phyloP scores from a whole-genome alignment of 1,140 invertebrate species.

The Mycetomoellerius zeteki region DNA sequence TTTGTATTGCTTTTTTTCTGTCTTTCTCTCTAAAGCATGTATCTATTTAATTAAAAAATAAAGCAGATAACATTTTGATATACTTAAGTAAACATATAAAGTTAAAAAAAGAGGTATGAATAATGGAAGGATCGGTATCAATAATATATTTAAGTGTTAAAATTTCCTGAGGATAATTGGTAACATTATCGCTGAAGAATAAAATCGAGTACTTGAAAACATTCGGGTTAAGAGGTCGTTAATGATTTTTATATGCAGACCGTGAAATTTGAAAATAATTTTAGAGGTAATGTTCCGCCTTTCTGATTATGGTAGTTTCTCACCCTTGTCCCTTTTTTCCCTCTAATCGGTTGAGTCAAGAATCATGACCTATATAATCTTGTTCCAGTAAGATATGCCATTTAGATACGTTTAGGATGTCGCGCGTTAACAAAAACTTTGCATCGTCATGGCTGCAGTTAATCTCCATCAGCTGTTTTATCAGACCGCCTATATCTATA shows the following conservation, averaged over 20 bases:
- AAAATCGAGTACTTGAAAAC: not conserved
- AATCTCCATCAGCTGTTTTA: not conserved
- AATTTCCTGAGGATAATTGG: conserved; percentile 14
- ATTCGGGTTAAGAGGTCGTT: conserved; percentile 28
- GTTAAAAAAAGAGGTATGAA: not conserved
- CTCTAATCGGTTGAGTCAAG: conserved; percentile 23
- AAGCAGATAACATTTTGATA: not conserved
- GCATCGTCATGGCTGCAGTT: not conserved
- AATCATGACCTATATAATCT: conserved; percentile 53
- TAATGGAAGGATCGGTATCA: not conserved
- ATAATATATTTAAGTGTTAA: not conserved
- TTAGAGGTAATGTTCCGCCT: conserved; percentile 13
- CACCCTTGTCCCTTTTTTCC: conserved; percentile 14
- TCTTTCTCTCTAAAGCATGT: not conserved
- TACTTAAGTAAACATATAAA: not conserved
- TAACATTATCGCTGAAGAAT: not conserved
- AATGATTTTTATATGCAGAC: conserved; percentile 42
- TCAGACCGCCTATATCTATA: not conserved
- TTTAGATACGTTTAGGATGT: conserved; percentile 6
- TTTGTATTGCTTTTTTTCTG: not conserved
- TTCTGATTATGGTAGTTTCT: conserved; percentile 8
- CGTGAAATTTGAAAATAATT: conserved; percentile 47
- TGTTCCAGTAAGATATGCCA: conserved; percentile 4
- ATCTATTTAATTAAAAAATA: not conserved
- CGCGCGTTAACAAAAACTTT: not conserved